Conservation (phyloP, 2,888 invertebrate species). For the Pyrrhosoma nymphula region DNA sequence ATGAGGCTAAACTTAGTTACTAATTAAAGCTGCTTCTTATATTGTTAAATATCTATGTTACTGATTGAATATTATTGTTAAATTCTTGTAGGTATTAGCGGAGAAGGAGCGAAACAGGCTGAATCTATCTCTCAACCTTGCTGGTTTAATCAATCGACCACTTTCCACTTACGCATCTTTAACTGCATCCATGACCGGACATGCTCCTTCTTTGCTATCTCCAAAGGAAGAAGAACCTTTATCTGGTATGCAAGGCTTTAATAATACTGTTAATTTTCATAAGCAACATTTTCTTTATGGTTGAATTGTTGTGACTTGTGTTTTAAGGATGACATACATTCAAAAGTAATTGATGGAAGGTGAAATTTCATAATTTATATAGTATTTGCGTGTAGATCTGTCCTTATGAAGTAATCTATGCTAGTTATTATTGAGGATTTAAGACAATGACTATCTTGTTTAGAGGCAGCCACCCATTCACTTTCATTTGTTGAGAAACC, state of each 20-base stretch:
- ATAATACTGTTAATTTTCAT: background rate
- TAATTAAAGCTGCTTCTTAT: too few species aligned
- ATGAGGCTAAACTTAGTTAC: too few species aligned
- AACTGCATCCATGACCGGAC: constrained; percentile 49
- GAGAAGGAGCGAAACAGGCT: constrained; percentile 87
- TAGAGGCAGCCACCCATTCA: too few species aligned
- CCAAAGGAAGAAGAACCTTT: constrained; percentile 85
- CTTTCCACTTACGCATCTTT: constrained; percentile 82
- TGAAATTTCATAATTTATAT: too few species aligned
- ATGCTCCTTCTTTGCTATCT: constrained; percentile 81
- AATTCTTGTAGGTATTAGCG: background rate
- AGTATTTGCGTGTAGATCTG: too few species aligned
- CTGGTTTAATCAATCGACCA: constrained; percentile 87
- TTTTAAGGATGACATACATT: background rate
- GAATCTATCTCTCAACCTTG: constrained; percentile 84
- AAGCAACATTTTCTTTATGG: background rate
- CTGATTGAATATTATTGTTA: background rate
- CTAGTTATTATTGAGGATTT: too few species aligned
- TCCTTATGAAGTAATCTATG: too few species aligned
- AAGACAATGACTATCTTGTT: too few species aligned
- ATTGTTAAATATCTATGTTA: background rate
- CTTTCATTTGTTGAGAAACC: too few species aligned
- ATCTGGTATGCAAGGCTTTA: constrained; percentile 80
- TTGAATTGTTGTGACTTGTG: too few species aligned
- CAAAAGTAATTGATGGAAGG: background rate